phyloP scores from a whole-genome alignment of 2,888 invertebrate genomes.

The Prosapia bicincta region DNA sequence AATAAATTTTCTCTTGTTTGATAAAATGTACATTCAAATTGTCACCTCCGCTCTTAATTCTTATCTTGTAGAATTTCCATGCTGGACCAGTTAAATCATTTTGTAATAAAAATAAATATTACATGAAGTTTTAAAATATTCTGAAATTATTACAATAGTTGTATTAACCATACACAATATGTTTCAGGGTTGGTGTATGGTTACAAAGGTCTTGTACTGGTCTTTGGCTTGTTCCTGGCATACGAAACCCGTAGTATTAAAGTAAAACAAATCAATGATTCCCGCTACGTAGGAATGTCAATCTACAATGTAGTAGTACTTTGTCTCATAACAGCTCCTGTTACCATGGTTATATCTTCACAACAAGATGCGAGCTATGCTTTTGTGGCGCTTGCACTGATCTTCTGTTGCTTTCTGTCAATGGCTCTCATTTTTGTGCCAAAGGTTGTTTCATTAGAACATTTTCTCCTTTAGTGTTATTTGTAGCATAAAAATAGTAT shows the following conservation, averaged over 20 bases:
- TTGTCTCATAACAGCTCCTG: conserved; percentile 96
- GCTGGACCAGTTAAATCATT: no score
- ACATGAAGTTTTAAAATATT: no score
- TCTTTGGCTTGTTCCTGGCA: conserved; percentile 96
- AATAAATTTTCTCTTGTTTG: no score
- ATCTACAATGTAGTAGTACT: conserved; percentile 99
- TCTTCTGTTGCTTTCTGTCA: conserved; percentile 97
- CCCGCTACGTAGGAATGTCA: conserved; percentile 97
- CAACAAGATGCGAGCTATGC: conserved; percentile 98
- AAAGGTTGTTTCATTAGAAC: conserved; percentile 59
- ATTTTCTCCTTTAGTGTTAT: no score
- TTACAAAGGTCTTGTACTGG: conserved; percentile 93
- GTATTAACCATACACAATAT: no score
- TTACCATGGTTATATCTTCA: conserved; percentile 93
- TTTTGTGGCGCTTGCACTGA: conserved; percentile 93
- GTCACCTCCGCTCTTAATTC: no score
- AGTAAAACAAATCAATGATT: conserved; percentile 96
- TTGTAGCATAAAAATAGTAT: no score
- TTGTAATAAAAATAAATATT: no score
- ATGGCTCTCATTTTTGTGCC: conserved; percentile 98
- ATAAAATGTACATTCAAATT: no score
- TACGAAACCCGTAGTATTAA: conserved; percentile 98
- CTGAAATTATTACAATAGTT: no score
- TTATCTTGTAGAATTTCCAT: no score
- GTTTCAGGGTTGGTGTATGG: conserved; percentile 86